Base-by-base conservation (phyloP, 2,797 vertebrate genomes). In the Pterois miles region DNA sequence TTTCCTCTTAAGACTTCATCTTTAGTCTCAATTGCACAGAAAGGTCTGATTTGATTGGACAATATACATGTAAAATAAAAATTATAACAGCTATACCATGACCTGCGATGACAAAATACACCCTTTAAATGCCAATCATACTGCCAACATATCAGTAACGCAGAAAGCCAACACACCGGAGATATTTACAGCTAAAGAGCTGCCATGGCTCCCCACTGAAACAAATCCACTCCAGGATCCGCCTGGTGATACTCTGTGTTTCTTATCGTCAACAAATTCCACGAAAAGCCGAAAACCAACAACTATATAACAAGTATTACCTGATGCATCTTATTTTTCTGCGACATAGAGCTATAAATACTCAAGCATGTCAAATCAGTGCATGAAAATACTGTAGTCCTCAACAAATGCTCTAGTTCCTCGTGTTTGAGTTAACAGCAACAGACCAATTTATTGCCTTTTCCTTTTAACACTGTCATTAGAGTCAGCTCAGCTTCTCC, bases 201-300 rank as follows among this genome's bases (percentile, higher is more conserved):
- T 40, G 5, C 6, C 13, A 11, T 0, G 3, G 40, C 13, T 40
- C 16, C 38, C 1, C 22, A 25, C 34, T 8, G 20, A 0, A 1
- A 53, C 10, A 20, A 50, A 4, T 36, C 33, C 8, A 36, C 13
- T 4, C n/a, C 29, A 34, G n/a, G n/a, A 59, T 11, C 2, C 3
- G 6, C 13, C n/a, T 34, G n/a, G n/a, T n/a, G n/a, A n/a, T n/a
- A n/a, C n/a, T n/a, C n/a, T n/a, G n/a, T n/a, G 36, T 6, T 38
- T 31, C 2, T 14, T 65, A 31, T 52, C 6, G 27, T 27, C 23
- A 43, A 64, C n/a, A 54, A 36, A 20, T 48, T 29, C 31, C 58
- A 29, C 16, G 22, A 29, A 57, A 56, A 56, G 50, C 12, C 22
- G 34, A 56, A 56, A 67, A 33, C 10, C 63, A 56, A 57, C 27